Base-by-base conservation (phyloP, 2,888 invertebrate species). In the Elgonia sp. region DNA sequence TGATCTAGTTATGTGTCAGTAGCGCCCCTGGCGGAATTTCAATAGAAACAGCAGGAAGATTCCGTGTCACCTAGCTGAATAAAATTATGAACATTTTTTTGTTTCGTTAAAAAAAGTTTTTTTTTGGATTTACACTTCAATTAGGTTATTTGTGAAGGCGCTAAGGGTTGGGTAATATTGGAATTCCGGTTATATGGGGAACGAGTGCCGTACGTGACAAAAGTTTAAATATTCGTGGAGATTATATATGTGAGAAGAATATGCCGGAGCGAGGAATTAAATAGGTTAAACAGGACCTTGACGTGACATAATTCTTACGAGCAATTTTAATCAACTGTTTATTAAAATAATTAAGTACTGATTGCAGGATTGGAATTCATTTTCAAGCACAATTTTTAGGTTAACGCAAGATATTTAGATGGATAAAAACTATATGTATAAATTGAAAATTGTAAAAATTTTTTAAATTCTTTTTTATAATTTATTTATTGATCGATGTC, bases 101-200 rank as follows among this genome's bases (percentile, higher is more conserved):
- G 21, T 50, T 73, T 57, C 60, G 73, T 40, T 21, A 42, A 12
- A 46, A 42, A 14, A 46, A 62, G n/a, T n/a, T n/a, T n/a, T 14
- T 62, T 76, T 9, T 42, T 6, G 14, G 65, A 77, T 77, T 77
- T 57, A 67, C 67, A 21, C 67, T 67, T 67, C 79, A 50, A 79
- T 79, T 67, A 18, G 37, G 46, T 80, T 80, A 80, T 80, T 70
- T 70, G 70, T 65, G 76, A 20, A 62, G 50, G 10, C 46, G 62
- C 10, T 69, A 18, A 12, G 46, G 46, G 18, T 69, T 46, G 53
- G 14, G 37, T 42, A 29, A 57, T 57, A 18, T 39, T 57, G 55
- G 55, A 77, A 77, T 77, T 55, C 55, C 65, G 77, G 40, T 77
- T 77, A 55, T 55, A 67, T 67, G 55, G 65, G 53, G 65, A 53